A percentile compares a stretch with the other conserved stretches of the same genome.
Evolutionary conservation across 2,888 invertebrate species (phyloP).

Genomic region (Drosophila picticornis): DNA sequence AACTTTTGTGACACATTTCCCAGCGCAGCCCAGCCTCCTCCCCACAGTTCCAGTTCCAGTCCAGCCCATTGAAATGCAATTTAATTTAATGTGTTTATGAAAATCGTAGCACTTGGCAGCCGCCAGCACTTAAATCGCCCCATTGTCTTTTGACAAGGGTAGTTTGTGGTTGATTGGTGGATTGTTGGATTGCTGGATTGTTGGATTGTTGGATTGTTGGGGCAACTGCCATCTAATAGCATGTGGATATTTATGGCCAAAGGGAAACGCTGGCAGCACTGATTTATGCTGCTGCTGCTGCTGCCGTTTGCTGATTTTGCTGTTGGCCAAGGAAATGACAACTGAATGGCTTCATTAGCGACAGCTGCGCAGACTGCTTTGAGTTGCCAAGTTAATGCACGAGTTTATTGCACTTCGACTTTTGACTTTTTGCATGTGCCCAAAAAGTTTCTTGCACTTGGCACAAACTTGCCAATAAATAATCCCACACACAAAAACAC

Average conservation of each 20-base stretch:
- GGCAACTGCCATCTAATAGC: slow-evolving; percentile 27
- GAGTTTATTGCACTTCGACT: slow-evolving; percentile 80
- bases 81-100: slow-evolving; percentile 84
- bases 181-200: slow-evolving; percentile 16
- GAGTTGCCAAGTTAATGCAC: slow-evolving; percentile 32
- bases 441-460: slow-evolving; percentile 65
- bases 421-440: slow-evolving; percentile 62
- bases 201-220: slow-evolving; percentile 6
- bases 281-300: slow-evolving; percentile 64
- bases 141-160: slow-evolving; percentile 55
- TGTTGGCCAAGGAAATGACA: slow-evolving; percentile 69
- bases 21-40: neutral
- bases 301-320: slow-evolving; percentile 5
- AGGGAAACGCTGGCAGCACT: slow-evolving; percentile 48
- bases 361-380: slow-evolving; percentile 32
- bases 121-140: slow-evolving; percentile 53
- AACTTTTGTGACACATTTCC: slow-evolving; percentile 49
- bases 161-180: slow-evolving; percentile 54
- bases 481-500: slow-evolving; percentile 15
- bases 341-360: slow-evolving; percentile 79
- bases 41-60: neutral
- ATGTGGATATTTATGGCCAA: slow-evolving; percentile 68
- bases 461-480: slow-evolving; percentile 25
- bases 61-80: slow-evolving; percentile 77
- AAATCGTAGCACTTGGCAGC: slow-evolving; percentile 69